These are phyloP conservation scores for Ranitomeya variabilis DNA, from an alignment of 2,113 vertebrate genomes.

Conservation along the genomic window DNA sequence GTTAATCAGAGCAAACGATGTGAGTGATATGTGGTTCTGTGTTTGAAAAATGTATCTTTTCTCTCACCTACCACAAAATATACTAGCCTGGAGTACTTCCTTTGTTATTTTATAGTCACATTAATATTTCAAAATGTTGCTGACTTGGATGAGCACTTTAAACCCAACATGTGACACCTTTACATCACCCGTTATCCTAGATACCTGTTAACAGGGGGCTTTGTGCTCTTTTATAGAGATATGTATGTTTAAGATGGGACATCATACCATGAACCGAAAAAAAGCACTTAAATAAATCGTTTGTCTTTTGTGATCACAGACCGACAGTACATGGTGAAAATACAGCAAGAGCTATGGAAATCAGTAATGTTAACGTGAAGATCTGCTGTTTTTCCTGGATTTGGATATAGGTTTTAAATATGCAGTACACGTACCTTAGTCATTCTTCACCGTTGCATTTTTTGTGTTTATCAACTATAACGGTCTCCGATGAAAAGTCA, in stretches of 20 bases:
- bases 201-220: not conserved
- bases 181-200: not conserved
- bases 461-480: too few relatives aligned
- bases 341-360: not conserved
- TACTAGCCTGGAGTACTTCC: conserved; percentile 16
- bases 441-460: too few relatives aligned
- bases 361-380: not conserved
- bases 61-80: conserved; percentile 14
- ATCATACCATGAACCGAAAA: not conserved
- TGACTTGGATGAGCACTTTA: conserved; percentile 8
- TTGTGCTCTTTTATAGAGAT: not conserved
- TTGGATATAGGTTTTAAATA: not conserved
- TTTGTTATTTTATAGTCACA: conserved; percentile 27
- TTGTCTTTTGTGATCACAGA: not conserved
- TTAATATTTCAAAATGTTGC: conserved; percentile 37
- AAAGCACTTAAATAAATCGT: not conserved
- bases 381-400: not conserved
- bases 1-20: conserved; percentile 13
- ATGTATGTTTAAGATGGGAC: not conserved
- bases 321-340: not conserved
- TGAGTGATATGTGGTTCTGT: not conserved
- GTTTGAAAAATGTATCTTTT: conserved; percentile 12
- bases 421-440: too few relatives aligned
- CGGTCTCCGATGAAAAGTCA: too few relatives aligned
- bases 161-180: not conserved